Evolutionary conservation across 2,888 invertebrate species (phyloP), one percentile per base, ranked within the genome.

Genomic region (Arctia plantaginis): DNA sequence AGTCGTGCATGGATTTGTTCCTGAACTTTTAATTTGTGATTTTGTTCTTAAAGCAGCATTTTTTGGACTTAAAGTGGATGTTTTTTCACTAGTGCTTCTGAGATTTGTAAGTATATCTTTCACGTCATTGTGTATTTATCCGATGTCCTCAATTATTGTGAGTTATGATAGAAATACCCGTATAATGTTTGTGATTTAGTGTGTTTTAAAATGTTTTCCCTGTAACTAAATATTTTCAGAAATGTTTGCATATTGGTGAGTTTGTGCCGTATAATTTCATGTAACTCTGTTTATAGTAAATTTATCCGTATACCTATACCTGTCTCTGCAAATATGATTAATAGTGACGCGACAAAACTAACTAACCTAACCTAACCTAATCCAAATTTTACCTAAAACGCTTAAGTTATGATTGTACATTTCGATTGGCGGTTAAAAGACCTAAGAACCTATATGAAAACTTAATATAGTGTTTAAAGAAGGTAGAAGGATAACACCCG

Each of bases 91-190:
- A 33, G 73, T 69, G 76, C 73, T 62, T 66, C 74, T 55, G 64
- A 77, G 65, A 66, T 69, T 75, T 80, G 83, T 84, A 66, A 84
- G 85, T 84, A 75, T 72, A 76, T 77, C 72, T 71, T 73, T 74
- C 68, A 69, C 64, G 59, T 79, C 62, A 66, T 79, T 81, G 81
- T 77, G 66, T 69, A 77, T 85, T 82, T 80, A 79, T 74, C 65
- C 51, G 73, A 75, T 86, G 82, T 73, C 78, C 85, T 81, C 80
- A 80, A 77, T 81, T 73, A 75, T 73, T 27, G 72, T 80, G 76
- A 85, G 80, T 79, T 80, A 80, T 75, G 76, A 79, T 75, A 71
- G 79, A 73, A 72, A 73, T 79, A 78, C 87, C 86, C 85, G 87
- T 82, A 87, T 87, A 75, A 71, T 72, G 71, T 80, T 79, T 78